Conservation (phyloP, 2,888 invertebrate genomes). For the Oligia strigilis region DNA sequence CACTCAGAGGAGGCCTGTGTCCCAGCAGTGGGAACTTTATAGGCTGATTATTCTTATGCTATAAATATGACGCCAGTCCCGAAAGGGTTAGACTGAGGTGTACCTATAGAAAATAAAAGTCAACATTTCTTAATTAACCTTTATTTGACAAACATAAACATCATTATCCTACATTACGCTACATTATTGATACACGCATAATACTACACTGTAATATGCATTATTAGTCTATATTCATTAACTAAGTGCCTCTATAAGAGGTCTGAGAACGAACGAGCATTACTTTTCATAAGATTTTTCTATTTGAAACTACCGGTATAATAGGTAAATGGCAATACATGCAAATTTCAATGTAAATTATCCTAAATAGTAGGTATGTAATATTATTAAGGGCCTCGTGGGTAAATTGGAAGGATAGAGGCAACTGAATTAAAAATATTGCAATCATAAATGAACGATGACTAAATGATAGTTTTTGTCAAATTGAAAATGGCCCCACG, state of each 20-base stretch:
- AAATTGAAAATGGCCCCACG: not conserved
- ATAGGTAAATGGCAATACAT: not conserved
- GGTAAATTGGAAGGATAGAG: not conserved
- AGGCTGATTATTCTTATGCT: no score
- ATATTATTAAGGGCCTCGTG: not conserved
- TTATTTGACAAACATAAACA: conserved; percentile 66
- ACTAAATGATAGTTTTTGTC: not conserved
- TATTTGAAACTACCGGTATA: not conserved
- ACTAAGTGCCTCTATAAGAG: conserved; percentile 55
- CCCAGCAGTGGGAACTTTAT: not conserved
- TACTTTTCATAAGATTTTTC: conserved; percentile 20
- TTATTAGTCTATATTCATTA: conserved; percentile 30
- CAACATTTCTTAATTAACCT: conserved; percentile 42
- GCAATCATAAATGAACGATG: not conserved
- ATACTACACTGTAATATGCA: conserved; percentile 48
- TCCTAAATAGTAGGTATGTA: conserved; percentile 1
- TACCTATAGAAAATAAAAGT: not conserved
- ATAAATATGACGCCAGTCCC: no score
- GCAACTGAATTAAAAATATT: not conserved
- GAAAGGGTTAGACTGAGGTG: not conserved
- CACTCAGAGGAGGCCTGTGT: not conserved
- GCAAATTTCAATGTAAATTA: conserved; percentile 13
- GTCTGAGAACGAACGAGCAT: conserved; percentile 51
- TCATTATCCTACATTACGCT: conserved; percentile 57
- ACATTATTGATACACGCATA: conserved; percentile 45